phyloP scores from a whole-genome alignment of 1,140 invertebrate species.

The Brevipalpus yothersi region DNA sequence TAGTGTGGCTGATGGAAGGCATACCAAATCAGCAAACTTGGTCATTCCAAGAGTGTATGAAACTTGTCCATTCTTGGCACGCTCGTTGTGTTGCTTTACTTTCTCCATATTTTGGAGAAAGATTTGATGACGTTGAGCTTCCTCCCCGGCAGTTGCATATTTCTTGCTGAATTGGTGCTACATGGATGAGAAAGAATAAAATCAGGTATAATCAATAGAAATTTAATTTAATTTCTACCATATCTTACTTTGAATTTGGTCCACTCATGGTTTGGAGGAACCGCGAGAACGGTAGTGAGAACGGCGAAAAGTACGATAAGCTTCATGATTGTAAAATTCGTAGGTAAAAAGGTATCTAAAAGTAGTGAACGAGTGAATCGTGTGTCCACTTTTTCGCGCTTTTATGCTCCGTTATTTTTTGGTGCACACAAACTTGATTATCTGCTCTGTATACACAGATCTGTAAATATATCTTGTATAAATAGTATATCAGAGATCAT shows the following conservation, averaged over 20 bases:
- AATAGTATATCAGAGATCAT: too few relatives aligned
- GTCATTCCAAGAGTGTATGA: constrained; percentile 20
- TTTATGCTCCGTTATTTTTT: too few relatives aligned
- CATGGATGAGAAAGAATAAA: too few relatives aligned
- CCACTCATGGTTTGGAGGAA: neutral
- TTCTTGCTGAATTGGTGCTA: too few relatives aligned
- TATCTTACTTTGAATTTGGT: neutral
- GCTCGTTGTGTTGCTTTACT: constrained; percentile 9
- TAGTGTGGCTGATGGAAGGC: neutral
- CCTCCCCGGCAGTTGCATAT: constrained; percentile 3
- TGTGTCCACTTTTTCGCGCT: too few relatives aligned
- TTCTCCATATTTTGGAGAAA: constrained; percentile 9
- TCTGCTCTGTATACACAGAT: too few relatives aligned
- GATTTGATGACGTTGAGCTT: constrained; percentile 7
- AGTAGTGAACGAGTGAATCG: too few relatives aligned
- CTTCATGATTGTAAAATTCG: neutral
- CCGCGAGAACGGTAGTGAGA: neutral
- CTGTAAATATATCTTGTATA: too few relatives aligned
- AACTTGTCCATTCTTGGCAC: constrained; percentile 12
- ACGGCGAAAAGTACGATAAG: neutral
- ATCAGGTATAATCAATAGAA: too few relatives aligned
- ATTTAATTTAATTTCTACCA: neutral
- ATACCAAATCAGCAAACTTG: neutral
- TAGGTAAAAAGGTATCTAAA: too few relatives aligned
- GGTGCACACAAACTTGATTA: too few relatives aligned